Conservation (phyloP, 2,113 vertebrate genomes). For the Cryptomyrus ogoouensis region DNA sequence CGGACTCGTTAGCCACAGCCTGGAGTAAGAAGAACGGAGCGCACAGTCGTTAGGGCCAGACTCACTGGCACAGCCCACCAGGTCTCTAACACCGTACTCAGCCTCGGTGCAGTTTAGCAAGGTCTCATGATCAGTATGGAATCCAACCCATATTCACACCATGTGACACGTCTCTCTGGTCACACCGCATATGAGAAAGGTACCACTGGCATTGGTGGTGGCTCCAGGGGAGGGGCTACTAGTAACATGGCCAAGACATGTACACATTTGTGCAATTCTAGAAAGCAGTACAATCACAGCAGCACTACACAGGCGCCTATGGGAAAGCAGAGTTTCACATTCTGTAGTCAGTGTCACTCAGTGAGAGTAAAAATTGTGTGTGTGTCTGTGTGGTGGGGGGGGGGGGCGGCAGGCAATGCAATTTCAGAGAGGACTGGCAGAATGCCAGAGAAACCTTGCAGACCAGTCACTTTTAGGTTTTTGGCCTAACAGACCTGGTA, state of each 20-base stretch:
- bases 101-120: background rate
- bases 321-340: background rate
- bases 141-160: background rate
- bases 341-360: background rate
- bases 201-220: too few species aligned
- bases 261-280: background rate
- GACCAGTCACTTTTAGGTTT: background rate
- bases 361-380: background rate
- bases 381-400: too few species aligned
- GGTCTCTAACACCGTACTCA: background rate
- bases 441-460: background rate
- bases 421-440: background rate
- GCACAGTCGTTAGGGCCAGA: background rate
- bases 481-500: background rate
- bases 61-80: background rate
- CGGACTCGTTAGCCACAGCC: slow-evolving; percentile 95
- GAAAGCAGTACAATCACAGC: background rate
- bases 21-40: slow-evolving; percentile 44
- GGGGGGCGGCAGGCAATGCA: too few species aligned
- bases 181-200: background rate
- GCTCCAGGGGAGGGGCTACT: too few species aligned
- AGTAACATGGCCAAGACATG: background rate
- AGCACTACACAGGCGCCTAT: background rate
- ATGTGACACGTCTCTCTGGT: background rate
- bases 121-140: background rate